Conservation (phyloP, 92 coral and sea anemone species). For the Porites divaricata region DNA sequence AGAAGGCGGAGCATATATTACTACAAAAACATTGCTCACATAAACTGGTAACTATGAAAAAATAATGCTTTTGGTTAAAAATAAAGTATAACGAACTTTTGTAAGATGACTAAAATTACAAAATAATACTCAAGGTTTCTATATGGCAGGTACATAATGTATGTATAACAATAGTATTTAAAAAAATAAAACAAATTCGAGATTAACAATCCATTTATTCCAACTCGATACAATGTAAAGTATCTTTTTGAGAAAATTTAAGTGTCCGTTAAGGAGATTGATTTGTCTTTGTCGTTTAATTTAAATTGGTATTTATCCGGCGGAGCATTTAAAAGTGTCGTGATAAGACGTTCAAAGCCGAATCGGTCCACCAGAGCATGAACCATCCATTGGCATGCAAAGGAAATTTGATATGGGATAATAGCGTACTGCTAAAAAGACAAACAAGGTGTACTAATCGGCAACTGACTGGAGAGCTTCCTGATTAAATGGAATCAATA, state of each 20-base stretch:
- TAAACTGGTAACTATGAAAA: slow-evolving; percentile 28
- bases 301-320: slow-evolving; percentile 10
- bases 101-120: no score
- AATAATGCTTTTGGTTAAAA: background rate
- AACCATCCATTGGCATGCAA: slow-evolving; percentile 30
- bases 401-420: slow-evolving; percentile 21
- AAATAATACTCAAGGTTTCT: no score
- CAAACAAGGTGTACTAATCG: slow-evolving; percentile 45
- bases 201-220: background rate
- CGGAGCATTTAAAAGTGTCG: slow-evolving; percentile 16
- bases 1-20: slow-evolving; percentile 23
- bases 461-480: slow-evolving; percentile 45
- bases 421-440: slow-evolving; percentile 39
- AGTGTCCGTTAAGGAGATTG: slow-evolving; percentile 41
- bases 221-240: slow-evolving; percentile 1
- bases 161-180: no score
- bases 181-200: background rate
- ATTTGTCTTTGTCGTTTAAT: background rate
- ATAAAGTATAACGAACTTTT: background rate
- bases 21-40: slow-evolving; percentile 20
- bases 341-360: background rate
- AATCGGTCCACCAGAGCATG: slow-evolving; percentile 11
- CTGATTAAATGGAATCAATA: slow-evolving; percentile 38
- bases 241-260: slow-evolving; percentile 34
- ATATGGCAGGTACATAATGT: no score